phyloP scores from a whole-genome alignment of 2,888 invertebrate genomes.

The Drosophila limbata region DNA sequence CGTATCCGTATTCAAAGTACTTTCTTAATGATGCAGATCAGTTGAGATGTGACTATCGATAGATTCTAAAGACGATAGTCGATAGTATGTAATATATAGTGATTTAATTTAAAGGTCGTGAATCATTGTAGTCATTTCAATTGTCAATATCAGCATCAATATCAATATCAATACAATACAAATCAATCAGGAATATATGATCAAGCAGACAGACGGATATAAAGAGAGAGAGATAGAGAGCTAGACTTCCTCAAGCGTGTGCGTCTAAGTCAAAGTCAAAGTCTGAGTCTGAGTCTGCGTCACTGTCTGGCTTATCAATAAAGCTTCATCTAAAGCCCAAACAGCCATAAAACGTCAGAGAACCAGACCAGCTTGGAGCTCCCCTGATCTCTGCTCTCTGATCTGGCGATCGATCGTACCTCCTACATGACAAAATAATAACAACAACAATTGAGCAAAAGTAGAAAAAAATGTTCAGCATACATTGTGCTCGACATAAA shows the following conservation, averaged over 20 bases:
- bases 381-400: constrained; percentile 39
- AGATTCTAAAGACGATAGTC: not conserved
- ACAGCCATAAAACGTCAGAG: constrained; percentile 31
- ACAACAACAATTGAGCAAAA: constrained; percentile 28
- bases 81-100: not conserved
- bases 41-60: not conserved
- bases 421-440: constrained; percentile 43
- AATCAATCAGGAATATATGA: constrained; percentile 18
- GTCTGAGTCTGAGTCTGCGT: constrained; percentile 15
- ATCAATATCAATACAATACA: constrained; percentile 19
- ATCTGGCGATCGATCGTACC: constrained; percentile 48
- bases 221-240: not conserved
- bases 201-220: constrained; percentile 8
- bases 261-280: constrained; percentile 1
- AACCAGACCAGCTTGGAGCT: constrained; percentile 18
- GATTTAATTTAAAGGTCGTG: not conserved
- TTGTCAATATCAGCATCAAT: not conserved
- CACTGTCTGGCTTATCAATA: constrained; percentile 54
- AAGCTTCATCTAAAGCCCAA: constrained; percentile 55
- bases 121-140: not conserved
- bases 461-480: constrained; percentile 32
- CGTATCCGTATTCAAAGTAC: too few relatives aligned
- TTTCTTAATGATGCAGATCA: too few relatives aligned
- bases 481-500: constrained; percentile 33
- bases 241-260: constrained; percentile 38